Evolutionary conservation across 2,113 vertebrate genomes (phyloP).

Genomic region (Cygnus buccinator): DNA sequence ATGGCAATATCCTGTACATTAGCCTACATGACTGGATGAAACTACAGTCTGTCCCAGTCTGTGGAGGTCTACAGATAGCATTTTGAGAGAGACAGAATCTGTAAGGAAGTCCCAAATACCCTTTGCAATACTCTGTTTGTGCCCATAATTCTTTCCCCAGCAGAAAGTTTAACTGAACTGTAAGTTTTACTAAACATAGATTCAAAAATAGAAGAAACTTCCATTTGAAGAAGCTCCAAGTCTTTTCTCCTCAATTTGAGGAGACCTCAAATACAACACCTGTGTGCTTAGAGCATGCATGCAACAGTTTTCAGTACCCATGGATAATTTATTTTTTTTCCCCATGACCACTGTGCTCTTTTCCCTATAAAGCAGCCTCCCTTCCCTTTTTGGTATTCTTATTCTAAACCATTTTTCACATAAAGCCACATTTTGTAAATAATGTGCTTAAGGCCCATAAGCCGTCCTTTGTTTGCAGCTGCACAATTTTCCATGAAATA

Average conservation of each 20-base stretch:
- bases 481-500: background rate
- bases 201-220: background rate
- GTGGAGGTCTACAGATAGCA: background rate
- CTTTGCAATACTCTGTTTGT: background rate
- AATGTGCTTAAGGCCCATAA: background rate
- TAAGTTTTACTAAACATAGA: background rate
- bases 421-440: background rate
- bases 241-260: background rate
- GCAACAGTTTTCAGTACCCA: accelerated
- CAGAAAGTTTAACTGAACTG: background rate
- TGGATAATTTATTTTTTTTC: background rate
- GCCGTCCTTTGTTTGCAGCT: background rate
- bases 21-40: background rate
- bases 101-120: background rate
- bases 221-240: background rate
- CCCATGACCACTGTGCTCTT: no score
- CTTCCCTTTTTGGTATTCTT: background rate
- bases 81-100: background rate
- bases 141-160: background rate
- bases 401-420: background rate
- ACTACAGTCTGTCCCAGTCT: background rate
- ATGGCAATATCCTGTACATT: background rate
- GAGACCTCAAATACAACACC: background rate
- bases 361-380: accelerated
- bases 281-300: accelerated